Evolutionary conservation across 2,888 invertebrate genomes (phyloP).

Genomic region (Leucophora obtusa): DNA sequence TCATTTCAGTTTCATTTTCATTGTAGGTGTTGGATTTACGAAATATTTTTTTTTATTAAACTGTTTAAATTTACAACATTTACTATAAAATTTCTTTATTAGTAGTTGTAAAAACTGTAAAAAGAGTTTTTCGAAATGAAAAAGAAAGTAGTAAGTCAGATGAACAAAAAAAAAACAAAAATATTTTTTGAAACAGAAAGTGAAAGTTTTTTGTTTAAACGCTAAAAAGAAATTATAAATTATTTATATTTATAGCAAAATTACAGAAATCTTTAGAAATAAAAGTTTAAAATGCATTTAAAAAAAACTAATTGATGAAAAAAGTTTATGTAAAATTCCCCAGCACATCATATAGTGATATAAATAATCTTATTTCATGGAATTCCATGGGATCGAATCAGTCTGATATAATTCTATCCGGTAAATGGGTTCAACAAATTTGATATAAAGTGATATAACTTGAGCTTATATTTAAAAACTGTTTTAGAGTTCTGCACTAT

Average conservation of each 20-base stretch:
- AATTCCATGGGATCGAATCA: too few relatives aligned
- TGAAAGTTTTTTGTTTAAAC: constrained; percentile 45
- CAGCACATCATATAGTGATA: too few relatives aligned
- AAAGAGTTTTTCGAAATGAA: constrained; percentile 51
- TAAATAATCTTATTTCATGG: too few relatives aligned
- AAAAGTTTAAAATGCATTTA: too few relatives aligned
- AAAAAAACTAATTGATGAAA: too few relatives aligned
- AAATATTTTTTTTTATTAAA: constrained; percentile 49
- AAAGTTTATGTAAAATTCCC: too few relatives aligned
- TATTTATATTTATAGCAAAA: neutral
- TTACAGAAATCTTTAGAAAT: too few relatives aligned
- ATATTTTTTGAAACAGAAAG: constrained; percentile 44
- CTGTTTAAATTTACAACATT: constrained; percentile 29
- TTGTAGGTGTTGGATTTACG: constrained; percentile 64
- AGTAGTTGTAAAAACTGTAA: constrained; percentile 25
- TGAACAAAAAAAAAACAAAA: neutral
- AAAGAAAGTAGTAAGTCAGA: constrained; percentile 68
- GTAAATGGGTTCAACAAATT: too few relatives aligned
- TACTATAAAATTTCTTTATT: constrained; percentile 48
- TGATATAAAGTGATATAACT: too few relatives aligned
- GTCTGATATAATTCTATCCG: too few relatives aligned
- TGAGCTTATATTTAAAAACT: too few relatives aligned
- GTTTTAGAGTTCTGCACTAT: too few relatives aligned
- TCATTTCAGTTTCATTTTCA: constrained; percentile 77
- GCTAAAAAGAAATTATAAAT: neutral